phyloP scores from a whole-genome alignment of 2,113 vertebrate genomes.

The Perca schrenkii region DNA sequence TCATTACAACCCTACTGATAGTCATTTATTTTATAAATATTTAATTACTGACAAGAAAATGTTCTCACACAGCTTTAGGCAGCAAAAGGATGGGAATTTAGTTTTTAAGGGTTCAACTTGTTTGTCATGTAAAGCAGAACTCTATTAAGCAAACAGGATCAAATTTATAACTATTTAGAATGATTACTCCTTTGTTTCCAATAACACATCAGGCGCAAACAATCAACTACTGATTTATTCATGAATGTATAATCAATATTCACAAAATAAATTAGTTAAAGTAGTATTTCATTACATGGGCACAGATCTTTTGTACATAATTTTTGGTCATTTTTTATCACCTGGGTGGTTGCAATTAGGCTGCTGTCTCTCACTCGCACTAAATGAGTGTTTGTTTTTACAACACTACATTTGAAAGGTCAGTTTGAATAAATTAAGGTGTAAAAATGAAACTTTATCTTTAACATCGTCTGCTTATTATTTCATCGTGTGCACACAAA shows the following conservation, averaged over 20 bases:
- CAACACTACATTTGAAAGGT: constrained; percentile 11
- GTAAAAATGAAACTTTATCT: constrained; percentile 3
- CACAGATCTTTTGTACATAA: constrained; percentile 6
- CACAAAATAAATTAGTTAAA: constrained; percentile 39
- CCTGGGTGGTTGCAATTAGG: constrained; percentile 51
- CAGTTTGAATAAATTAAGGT: neutral
- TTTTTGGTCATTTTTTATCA: constrained; percentile 32
- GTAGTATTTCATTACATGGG: constrained; percentile 24
- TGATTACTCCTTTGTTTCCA: constrained; percentile 36
- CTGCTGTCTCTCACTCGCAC: neutral
- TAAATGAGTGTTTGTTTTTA: constrained; percentile 38
- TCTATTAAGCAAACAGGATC: neutral
- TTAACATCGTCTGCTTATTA: constrained; percentile 23
- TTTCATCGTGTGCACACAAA: neutral
- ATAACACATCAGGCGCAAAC: constrained; percentile 33
- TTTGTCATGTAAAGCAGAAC: neutral
- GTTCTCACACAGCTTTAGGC: neutral
- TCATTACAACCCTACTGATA: constrained; percentile 54
- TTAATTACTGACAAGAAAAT: constrained; percentile 55
- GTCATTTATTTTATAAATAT: constrained; percentile 62
- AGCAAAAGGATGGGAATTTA: constrained; percentile 9
- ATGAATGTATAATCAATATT: constrained; percentile 45
- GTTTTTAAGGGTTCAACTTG: constrained; percentile 26
- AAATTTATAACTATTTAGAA: constrained; percentile 41
- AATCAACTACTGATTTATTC: constrained; percentile 52